These are phyloP conservation scores for Julus scanicus DNA, from an alignment of 2,888 invertebrate species.

Conservation along the genomic window DNA sequence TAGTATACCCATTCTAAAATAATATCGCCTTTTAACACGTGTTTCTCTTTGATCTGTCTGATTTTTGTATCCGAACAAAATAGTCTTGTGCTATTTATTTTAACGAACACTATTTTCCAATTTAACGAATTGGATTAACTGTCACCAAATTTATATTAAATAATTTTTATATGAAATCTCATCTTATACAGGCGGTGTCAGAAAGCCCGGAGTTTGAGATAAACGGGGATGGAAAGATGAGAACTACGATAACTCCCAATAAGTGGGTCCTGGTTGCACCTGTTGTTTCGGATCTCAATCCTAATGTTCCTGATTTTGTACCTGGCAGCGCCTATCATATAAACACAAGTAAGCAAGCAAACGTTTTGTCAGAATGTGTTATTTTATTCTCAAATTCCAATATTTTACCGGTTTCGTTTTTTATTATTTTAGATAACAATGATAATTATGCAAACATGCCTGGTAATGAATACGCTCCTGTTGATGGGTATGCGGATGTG, in stretches of 20 bases:
- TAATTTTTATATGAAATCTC: background rate
- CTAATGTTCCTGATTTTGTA: slow-evolving; percentile 87
- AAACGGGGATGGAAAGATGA: slow-evolving; percentile 77
- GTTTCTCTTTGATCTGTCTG: too few species aligned
- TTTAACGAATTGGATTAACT: too few species aligned
- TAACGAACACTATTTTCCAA: too few species aligned
- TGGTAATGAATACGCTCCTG: too few species aligned
- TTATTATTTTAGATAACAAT: background rate
- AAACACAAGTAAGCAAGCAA: background rate
- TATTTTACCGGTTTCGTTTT: background rate
- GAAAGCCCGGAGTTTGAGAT: slow-evolving; percentile 89
- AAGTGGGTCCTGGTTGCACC: slow-evolving; percentile 95
- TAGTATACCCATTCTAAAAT: background rate
- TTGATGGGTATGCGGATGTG: too few species aligned
- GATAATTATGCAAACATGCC: background rate
- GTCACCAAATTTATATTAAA: too few species aligned
- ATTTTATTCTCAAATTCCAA: background rate
- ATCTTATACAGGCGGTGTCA: slow-evolving; percentile 69
- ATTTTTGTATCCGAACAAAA: too few species aligned
- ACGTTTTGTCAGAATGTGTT: background rate
- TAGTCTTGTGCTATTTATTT: background rate
- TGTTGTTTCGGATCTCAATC: too few species aligned
- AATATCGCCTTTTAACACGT: background rate
- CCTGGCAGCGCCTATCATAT: slow-evolving; percentile 68
- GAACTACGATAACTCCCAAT: slow-evolving; percentile 81